Conservation (phyloP, 2,888 invertebrate species). For the Vanessa cardui region DNA sequence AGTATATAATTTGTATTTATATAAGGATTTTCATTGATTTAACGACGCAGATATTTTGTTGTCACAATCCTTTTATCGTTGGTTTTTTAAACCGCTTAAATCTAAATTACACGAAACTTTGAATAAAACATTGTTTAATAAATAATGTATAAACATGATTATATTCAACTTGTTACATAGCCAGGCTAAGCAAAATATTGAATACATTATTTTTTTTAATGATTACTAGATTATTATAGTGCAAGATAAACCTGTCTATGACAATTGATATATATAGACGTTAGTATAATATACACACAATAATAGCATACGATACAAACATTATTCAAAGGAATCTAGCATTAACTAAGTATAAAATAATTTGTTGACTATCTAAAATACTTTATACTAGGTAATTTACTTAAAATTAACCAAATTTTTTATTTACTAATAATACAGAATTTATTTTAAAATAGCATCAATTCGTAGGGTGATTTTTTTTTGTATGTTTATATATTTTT, state of each 20-base stretch:
- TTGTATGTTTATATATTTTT: neutral
- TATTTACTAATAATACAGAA: conserved; percentile 2
- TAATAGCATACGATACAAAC: conserved; percentile 5
- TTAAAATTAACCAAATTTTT: conserved; percentile 19
- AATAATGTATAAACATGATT: neutral
- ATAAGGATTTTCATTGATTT: too few relatives aligned
- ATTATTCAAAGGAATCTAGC: conserved; percentile 13
- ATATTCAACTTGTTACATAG: neutral
- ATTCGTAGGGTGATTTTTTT: neutral
- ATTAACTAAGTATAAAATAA: conserved; percentile 22
- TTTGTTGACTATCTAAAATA: conserved; percentile 36
- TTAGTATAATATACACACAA: neutral
- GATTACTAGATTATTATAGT: neutral
- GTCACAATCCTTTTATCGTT: neutral
- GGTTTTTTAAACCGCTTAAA: conserved; percentile 6
- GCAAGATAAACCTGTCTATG: neutral
- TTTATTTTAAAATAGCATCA: conserved; percentile 6
- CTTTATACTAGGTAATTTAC: conserved; percentile 26
- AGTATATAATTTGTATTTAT: too few relatives aligned
- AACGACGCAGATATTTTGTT: neutral
- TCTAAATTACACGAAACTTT: neutral
- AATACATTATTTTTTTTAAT: neutral
- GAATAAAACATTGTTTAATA: conserved; percentile 3
- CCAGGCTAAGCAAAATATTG: neutral
- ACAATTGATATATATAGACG: neutral